These are phyloP conservation scores for Tyrannus savana DNA, from an alignment of 2,113 vertebrate genomes.

Conservation along the genomic window DNA sequence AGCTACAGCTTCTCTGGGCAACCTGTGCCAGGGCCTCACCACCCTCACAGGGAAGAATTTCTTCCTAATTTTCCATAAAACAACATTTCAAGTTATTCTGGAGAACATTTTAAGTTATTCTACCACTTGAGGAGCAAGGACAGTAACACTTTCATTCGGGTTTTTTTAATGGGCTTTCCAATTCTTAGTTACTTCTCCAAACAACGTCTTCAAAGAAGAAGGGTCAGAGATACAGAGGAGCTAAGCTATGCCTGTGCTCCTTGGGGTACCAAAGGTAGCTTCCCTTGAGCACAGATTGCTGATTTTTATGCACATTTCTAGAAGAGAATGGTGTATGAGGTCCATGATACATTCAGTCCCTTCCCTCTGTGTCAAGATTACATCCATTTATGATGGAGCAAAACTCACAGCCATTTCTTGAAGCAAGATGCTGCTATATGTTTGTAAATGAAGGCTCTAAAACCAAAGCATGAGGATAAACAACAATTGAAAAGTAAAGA, in stretches of 20 bases:
- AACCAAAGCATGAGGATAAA: background rate
- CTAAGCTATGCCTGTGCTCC: background rate
- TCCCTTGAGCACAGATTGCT: background rate
- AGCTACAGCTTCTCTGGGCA: background rate
- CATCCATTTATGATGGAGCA: background rate
- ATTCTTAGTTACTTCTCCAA: background rate
- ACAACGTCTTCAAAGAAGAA: background rate
- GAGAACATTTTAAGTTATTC: background rate
- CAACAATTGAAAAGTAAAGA: background rate
- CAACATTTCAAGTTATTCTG: background rate
- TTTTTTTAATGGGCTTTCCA: background rate
- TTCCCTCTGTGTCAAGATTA: background rate
- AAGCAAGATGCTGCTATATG: fast-evolving
- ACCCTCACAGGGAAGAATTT: background rate
- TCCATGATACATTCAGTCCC: background rate
- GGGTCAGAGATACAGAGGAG: background rate
- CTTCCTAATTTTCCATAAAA: conserved; percentile 20
- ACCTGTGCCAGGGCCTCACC: fast-evolving
- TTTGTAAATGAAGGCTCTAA: background rate
- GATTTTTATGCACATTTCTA: background rate
- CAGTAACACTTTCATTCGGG: background rate
- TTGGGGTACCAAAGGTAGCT: background rate
- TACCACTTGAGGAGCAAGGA: background rate
- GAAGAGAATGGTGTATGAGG: background rate
- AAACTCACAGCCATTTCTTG: background rate